Evolutionary conservation across 2,113 vertebrate species (phyloP), one percentile per base, ranked within the genome.

Genomic region (Salminus brasiliensis): DNA sequence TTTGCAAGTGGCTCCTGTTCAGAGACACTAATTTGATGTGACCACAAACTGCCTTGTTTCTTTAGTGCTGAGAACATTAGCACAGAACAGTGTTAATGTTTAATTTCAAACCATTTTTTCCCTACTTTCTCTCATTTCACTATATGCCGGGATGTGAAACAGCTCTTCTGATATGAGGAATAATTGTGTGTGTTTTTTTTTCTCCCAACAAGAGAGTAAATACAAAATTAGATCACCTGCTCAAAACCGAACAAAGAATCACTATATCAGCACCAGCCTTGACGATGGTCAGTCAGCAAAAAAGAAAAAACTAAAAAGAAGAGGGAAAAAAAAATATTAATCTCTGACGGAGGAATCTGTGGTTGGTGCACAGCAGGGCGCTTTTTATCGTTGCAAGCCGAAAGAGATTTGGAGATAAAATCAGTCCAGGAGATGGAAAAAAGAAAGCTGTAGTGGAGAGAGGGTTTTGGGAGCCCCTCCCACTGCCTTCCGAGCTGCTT

Each of bases 251-350:
- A 91, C 85, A 91, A 89, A 89, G 87, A 85, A 91, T 65, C 55
- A 78, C 83, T 80, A 78, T 86, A 83, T 91, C 88, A 90, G 90
- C 90, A 84, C 9, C 74, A 77, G 43, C 83, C 85, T 87, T 86
- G 74, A 65, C 30, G 72, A 59, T 45, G 74, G 81, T 82, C 80
- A 87, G 89, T 91, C 91, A 91, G 90, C 90, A 92, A 74, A 91
- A 90, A 89, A 52, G 25, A 47, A 79, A 76, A 65, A 71, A 53
- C 41, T 68, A 73, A 77, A 77, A 63, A 62, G 66, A 18, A 53
- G 13, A 72, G 30, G 36, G 29, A 88, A 89, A 63, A 87, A 85
- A 87, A 45, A 59, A 76, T n/a, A n/a, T 59, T 88, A 86, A 88
- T 88, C 87, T 90, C 52, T 45, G 77, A 87, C 79, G 53, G 84